Evolutionary conservation across 2,888 invertebrate species (phyloP).

Genomic region (Acanthoscelides obtectus): DNA sequence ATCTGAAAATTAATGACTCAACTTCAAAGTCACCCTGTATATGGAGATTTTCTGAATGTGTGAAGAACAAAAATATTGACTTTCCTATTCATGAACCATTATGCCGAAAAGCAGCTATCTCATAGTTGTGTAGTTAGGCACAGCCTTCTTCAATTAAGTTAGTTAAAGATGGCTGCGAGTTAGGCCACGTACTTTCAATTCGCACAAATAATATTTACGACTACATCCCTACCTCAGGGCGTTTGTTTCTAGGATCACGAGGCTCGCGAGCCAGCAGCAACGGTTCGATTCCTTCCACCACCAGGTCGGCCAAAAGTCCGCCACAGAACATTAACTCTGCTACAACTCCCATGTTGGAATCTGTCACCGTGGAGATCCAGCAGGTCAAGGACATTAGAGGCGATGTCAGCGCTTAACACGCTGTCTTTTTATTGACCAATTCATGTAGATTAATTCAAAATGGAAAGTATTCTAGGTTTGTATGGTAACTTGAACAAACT

Average conservation of each 20-base stretch:
- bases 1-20: too few relatives aligned
- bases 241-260: conserved; percentile 55
- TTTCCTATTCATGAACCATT: too few relatives aligned
- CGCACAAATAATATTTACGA: background rate
- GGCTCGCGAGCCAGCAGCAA: conserved; percentile 75
- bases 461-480: background rate
- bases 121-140: background rate
- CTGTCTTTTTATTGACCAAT: background rate
- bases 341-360: conserved; percentile 53
- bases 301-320: conserved; percentile 61
- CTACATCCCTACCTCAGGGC: conserved; percentile 26
- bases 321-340: conserved; percentile 35
- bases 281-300: conserved; percentile 67
- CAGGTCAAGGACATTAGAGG: conserved; percentile 51
- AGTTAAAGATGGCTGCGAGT: too few relatives aligned
- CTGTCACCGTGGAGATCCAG: conserved; percentile 73
- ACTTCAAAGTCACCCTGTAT: too few relatives aligned
- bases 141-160: too few relatives aligned
- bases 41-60: too few relatives aligned
- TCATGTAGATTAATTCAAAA: background rate
- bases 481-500: background rate
- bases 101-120: too few relatives aligned
- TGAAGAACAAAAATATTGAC: too few relatives aligned
- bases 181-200: background rate
- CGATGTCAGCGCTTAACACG: background rate